Evolutionary conservation across 2,888 invertebrate species (phyloP), one percentile per base, ranked within the genome.

Genomic region (Drosophila pegasa): DNA sequence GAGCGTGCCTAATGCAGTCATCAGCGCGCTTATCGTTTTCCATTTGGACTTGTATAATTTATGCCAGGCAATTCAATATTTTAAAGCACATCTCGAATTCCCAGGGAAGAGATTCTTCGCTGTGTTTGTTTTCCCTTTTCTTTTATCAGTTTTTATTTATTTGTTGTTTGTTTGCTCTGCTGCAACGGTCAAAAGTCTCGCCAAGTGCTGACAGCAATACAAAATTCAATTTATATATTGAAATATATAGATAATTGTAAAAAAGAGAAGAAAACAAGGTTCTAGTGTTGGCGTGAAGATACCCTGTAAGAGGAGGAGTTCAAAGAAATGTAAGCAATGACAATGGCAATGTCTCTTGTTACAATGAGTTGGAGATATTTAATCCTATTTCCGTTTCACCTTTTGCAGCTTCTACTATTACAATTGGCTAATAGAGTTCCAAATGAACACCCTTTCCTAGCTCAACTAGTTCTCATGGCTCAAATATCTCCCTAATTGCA

Each of bases 141-240:
- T 40, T 65, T 80, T 86, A 77, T 78, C 75, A 78, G 77, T 78
- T 48, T 80, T 60, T 47, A 59, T 79, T 60, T 72, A 56, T 76
- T 76, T 79, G 60, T 72, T 70, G 60, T 72, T 70, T 71, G 64
- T 67, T 78, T 80, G 65, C 51, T 68, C 25, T 35, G 43, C 35
- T 60, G 35, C 60, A 55, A 8, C 57, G 56, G 85, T 87, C 87
- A 75, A 70, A 66, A 58, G 65, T 62, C 58, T 50, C 48, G 25
- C 61, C 61, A 80, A 87, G 85, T 80, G 85, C 84, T 88, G 85
- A 85, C 85, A 88, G 68, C 29, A 57, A 43, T 41, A 50, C 47
- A 48, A 51, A 48, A 59, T 56, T 65, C 29, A 57, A 56, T 27
- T 27, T 45, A 45, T 59, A 33, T 55, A 31, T 29, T 22, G 40